Conservation (phyloP, 2,888 invertebrate species). For the Caenorhabditis becei region DNA sequence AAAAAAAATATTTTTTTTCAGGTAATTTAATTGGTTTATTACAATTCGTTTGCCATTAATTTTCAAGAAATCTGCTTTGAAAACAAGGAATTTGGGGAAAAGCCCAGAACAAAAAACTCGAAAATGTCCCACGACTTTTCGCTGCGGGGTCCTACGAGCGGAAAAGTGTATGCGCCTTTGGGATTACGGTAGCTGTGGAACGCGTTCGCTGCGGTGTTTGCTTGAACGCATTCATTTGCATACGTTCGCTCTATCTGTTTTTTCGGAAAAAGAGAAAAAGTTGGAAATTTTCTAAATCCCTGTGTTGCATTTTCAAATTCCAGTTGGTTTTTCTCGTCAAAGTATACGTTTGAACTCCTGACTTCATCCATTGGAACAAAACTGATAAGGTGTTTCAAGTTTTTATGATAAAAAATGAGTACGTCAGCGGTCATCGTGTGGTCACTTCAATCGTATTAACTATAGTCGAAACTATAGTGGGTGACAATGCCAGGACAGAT, state of each 20-base stretch:
- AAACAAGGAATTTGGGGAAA: background rate
- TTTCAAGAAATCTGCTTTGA: too few relatives aligned
- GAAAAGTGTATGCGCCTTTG: background rate
- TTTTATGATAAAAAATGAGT: conserved; percentile 1
- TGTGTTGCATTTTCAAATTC: background rate
- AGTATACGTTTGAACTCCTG: background rate
- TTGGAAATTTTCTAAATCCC: background rate
- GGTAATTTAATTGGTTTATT: too few relatives aligned
- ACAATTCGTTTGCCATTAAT: too few relatives aligned
- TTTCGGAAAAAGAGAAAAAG: too few relatives aligned
- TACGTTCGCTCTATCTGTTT: too few relatives aligned
- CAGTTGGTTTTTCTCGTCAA: background rate
- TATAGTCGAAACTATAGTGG: background rate
- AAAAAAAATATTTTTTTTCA: too few relatives aligned
- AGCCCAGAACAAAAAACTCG: background rate
- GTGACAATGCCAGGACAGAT: background rate
- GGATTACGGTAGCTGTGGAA: background rate
- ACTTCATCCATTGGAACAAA: background rate
- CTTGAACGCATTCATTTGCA: too few relatives aligned
- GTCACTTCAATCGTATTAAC: conserved; percentile 1
- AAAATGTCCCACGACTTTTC: background rate
- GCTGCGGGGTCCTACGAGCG: background rate
- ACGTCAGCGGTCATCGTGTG: conserved; percentile 10
- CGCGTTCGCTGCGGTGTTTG: too few relatives aligned
- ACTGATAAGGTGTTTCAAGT: conserved; percentile 1